A percentile compares a stretch with the other conserved stretches of the same genome.
These are phyloP conservation scores for Drosophila atroscutellata DNA, from an alignment of 2,888 invertebrate genomes.

Conservation along the genomic window DNA sequence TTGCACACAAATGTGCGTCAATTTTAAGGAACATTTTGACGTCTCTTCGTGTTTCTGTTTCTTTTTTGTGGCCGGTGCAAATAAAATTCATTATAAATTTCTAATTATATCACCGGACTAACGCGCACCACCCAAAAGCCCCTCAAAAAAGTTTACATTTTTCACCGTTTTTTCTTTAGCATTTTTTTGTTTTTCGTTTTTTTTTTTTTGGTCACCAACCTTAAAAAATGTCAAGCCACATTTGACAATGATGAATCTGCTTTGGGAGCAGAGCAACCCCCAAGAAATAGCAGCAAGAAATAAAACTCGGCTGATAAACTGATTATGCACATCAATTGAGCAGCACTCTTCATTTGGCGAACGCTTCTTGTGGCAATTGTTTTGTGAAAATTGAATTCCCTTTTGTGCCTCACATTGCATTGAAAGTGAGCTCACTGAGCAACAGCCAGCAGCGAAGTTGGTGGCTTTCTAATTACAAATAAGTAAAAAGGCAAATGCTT, in stretches of 20 bases:
- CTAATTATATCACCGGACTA: slow-evolving; percentile 69
- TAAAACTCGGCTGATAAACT: slow-evolving; percentile 69
- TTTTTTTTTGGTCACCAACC: slow-evolving; percentile 17
- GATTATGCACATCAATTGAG: slow-evolving; percentile 80
- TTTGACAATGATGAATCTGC: slow-evolving; percentile 79
- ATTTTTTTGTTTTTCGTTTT: slow-evolving; percentile 6
- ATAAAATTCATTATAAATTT: slow-evolving; percentile 83
- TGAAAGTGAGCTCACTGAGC: slow-evolving; percentile 14
- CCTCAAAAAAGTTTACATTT: slow-evolving; percentile 67
- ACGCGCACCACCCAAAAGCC: slow-evolving; percentile 45
- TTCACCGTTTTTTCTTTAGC: slow-evolving; percentile 27
- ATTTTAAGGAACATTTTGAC: slow-evolving; percentile 64
- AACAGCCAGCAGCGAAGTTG: slow-evolving; percentile 9
- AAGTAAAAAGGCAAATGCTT: slow-evolving; percentile 69
- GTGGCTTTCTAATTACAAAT: slow-evolving; percentile 74
- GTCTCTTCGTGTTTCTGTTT: slow-evolving; percentile 49
- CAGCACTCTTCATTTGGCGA: slow-evolving; percentile 45
- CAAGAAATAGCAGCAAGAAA: slow-evolving; percentile 1
- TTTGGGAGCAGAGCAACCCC: slow-evolving; percentile 51
- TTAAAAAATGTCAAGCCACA: slow-evolving; percentile 74
- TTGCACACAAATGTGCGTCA: slow-evolving; percentile 77
- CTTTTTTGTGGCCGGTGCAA: slow-evolving; percentile 73
- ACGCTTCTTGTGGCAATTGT: slow-evolving; percentile 69
- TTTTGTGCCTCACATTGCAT: slow-evolving; percentile 62
- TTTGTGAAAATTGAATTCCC: slow-evolving; percentile 75